Conservation (phyloP, 2,113 vertebrate genomes). For the Odontophorus gujanensis region DNA sequence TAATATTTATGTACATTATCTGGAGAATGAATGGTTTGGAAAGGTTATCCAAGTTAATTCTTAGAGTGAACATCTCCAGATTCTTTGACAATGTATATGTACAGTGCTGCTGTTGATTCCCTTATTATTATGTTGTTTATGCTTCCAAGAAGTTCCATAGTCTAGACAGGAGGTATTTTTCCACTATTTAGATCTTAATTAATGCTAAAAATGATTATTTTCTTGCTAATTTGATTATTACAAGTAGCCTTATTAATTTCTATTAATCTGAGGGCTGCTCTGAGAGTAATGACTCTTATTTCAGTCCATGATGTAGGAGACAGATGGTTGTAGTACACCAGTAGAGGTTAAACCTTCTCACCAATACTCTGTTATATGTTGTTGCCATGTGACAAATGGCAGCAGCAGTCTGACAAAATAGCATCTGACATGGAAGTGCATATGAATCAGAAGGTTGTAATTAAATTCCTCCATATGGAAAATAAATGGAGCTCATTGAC, state of each 20-base stretch:
- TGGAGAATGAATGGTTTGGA: not conserved
- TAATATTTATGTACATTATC: not conserved
- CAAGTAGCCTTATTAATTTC: not conserved
- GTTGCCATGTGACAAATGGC: no score
- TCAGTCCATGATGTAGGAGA: no score
- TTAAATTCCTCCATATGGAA: no score
- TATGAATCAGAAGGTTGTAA: no score
- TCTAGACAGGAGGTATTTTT: not conserved
- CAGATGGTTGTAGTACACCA: no score
- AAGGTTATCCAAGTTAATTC: not conserved
- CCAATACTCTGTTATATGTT: no score
- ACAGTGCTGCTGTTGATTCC: not conserved
- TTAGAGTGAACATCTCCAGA: not conserved
- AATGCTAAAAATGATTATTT: not conserved
- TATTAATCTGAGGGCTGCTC: no score
- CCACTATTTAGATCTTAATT: not conserved
- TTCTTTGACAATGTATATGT: not conserved
- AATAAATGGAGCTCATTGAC: no score
- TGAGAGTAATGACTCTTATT: no score
- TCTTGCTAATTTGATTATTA: not conserved
- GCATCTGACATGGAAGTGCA: no score
- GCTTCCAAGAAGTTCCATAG: not conserved
- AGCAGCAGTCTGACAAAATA: no score
- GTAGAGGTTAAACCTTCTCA: no score
- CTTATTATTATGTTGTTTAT: not conserved